phyloP scores from a whole-genome alignment of 2,797 vertebrate genomes.

The Hypotaenidia philippensis region DNA sequence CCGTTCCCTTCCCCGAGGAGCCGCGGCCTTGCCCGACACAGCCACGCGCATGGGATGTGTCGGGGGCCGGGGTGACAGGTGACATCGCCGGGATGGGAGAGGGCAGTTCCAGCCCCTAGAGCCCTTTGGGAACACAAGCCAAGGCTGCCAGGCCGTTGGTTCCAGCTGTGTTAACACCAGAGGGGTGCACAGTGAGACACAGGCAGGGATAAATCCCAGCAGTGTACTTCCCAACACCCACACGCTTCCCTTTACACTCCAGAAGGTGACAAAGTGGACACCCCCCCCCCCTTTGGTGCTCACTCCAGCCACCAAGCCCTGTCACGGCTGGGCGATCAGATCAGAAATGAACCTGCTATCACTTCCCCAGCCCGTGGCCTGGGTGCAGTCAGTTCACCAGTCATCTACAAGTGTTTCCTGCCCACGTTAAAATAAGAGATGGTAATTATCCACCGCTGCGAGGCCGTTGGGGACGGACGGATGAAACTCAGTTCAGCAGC shows the following conservation, averaged over 20 bases:
- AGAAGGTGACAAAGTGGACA: neutral
- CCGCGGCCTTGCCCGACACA: neutral
- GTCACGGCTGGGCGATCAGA: neutral
- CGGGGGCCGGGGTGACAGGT: neutral
- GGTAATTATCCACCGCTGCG: neutral
- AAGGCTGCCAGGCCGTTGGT: neutral
- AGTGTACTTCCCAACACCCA: neutral
- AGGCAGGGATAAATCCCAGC: neutral
- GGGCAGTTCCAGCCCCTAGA: neutral
- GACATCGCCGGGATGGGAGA: neutral
- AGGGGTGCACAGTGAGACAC: neutral
- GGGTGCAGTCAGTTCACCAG: neutral
- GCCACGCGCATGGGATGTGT: neutral
- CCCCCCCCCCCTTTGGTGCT: neutral
- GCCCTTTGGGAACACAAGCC: neutral
- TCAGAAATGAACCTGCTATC: neutral
- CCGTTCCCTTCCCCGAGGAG: neutral
- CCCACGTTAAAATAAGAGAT: neutral
- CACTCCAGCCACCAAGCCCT: neutral
- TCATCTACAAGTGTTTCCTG: neutral
- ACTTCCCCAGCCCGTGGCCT: neutral
- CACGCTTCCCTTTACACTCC: neutral
- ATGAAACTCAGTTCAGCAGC: neutral
- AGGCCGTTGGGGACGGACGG: neutral
- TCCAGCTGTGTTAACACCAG: conserved; percentile 5